A percentile compares a stretch with the other conserved stretches of the same genome.
These are phyloP conservation scores for Odontamblyopus rebecca DNA, from an alignment of 2,797 vertebrate genomes.

Conservation along the genomic window DNA sequence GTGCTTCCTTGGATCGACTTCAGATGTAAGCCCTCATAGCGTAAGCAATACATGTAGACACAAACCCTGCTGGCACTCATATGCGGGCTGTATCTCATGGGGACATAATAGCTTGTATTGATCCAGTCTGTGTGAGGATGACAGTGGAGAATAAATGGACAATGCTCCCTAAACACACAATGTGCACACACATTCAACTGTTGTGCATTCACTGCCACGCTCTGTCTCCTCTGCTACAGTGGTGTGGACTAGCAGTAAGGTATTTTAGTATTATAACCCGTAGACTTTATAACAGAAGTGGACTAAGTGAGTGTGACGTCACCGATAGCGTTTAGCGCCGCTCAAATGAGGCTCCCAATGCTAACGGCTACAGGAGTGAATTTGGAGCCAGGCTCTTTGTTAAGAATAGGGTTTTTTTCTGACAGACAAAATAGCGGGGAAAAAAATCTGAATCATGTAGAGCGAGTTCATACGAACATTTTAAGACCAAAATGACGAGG, in stretches of 20 bases:
- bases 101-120: slow-evolving; percentile 46
- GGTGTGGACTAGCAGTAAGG: slow-evolving; percentile 2
- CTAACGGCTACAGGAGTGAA: too few species aligned
- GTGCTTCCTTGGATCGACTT: neutral
- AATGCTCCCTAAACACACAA: slow-evolving; percentile 30
- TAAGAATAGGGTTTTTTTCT: too few species aligned
- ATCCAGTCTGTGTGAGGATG: slow-evolving; percentile 35
- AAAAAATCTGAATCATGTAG: too few species aligned
- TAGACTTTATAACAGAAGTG: too few species aligned
- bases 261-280: too few species aligned
- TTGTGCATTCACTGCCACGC: slow-evolving; percentile 8
- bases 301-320: too few species aligned
- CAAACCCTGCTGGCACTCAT: slow-evolving; percentile 17
- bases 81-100: slow-evolving; percentile 33
- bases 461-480: too few species aligned
- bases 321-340: too few species aligned
- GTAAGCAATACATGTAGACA: neutral
- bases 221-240: slow-evolving; percentile 10
- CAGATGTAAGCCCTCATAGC: neutral
- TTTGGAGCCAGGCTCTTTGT: too few species aligned
- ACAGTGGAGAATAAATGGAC: slow-evolving; percentile 47
- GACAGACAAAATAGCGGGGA: too few species aligned
- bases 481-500: too few species aligned
- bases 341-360: too few species aligned
- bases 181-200: slow-evolving; percentile 2